phyloP scores from a whole-genome alignment of 2,113 vertebrate species.

The Ifrita kowaldi region DNA sequence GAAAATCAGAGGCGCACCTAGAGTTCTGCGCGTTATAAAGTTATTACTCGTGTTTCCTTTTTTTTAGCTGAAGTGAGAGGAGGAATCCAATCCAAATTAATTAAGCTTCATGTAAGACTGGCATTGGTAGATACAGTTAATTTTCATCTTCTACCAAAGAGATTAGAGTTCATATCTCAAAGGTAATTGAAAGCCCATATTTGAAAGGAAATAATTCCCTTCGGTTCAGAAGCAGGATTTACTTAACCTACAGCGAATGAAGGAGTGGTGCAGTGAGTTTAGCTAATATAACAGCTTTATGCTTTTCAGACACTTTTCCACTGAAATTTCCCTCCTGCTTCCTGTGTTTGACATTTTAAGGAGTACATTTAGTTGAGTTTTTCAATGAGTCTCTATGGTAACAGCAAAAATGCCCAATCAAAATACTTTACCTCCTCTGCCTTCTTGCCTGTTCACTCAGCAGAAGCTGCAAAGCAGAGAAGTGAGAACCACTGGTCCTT shows the following conservation, averaged over 20 bases:
- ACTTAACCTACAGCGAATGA: slow-evolving; percentile 57
- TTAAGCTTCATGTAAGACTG: slow-evolving; percentile 15
- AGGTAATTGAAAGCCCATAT: slow-evolving; percentile 45
- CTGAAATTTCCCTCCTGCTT: slow-evolving; percentile 54
- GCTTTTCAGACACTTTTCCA: slow-evolving; percentile 29
- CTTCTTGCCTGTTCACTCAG: background rate
- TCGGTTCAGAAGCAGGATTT: slow-evolving; percentile 36
- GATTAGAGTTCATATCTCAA: slow-evolving; percentile 45
- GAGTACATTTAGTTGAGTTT: slow-evolving; percentile 25
- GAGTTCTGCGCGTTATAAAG: background rate
- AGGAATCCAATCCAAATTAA: slow-evolving; percentile 47
- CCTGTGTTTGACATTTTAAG: slow-evolving; percentile 58
- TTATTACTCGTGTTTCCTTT: background rate
- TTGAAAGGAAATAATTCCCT: slow-evolving; percentile 54
- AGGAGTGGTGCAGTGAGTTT: slow-evolving; percentile 45
- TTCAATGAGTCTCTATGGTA: slow-evolving; percentile 21
- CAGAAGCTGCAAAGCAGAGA: background rate
- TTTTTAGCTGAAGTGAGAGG: background rate
- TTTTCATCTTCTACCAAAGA: slow-evolving; percentile 8
- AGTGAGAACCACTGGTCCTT: background rate
- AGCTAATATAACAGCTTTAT: slow-evolving; percentile 55
- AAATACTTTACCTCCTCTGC: slow-evolving; percentile 6
- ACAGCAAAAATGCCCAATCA: slow-evolving; percentile 45
- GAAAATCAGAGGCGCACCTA: background rate
- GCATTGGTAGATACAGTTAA: slow-evolving; percentile 16